phyloP scores from a whole-genome alignment of 2,888 invertebrate genomes.

The Drosophila testacea region DNA sequence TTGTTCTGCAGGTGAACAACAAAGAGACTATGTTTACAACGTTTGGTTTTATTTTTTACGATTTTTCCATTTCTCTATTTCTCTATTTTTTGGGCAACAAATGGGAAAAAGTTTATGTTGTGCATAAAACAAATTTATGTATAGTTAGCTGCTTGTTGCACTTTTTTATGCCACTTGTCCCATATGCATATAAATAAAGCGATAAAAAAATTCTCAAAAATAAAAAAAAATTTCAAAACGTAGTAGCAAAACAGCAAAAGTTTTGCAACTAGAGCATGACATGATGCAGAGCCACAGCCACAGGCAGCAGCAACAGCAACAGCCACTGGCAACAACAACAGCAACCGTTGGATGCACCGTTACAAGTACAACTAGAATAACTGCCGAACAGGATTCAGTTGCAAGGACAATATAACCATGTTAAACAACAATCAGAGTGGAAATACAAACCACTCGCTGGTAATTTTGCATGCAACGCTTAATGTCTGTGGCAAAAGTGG shows the following conservation, averaged over 20 bases:
- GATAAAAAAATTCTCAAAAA: slow-evolving; percentile 50
- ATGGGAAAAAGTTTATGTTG: slow-evolving; percentile 63
- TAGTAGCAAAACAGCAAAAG: slow-evolving; percentile 50
- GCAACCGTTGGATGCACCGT: slow-evolving; percentile 52
- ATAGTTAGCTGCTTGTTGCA: slow-evolving; percentile 57
- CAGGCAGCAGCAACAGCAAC: slow-evolving; percentile 29
- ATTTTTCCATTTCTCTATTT: not conserved
- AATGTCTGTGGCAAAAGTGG: slow-evolving; percentile 79
- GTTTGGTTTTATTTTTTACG: slow-evolving; percentile 21
- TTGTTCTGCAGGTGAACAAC: slow-evolving; percentile 56
- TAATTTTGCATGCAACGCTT: slow-evolving; percentile 83
- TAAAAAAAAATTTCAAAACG: slow-evolving; percentile 31
- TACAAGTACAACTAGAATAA: slow-evolving; percentile 52
- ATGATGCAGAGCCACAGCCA: slow-evolving; percentile 70
- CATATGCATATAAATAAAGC: slow-evolving; percentile 72
- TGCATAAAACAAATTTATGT: slow-evolving; percentile 71
- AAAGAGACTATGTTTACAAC: slow-evolving; percentile 42
- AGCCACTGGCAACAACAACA: slow-evolving; percentile 29
- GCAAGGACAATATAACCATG: slow-evolving; percentile 80
- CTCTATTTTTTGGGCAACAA: slow-evolving; percentile 32
- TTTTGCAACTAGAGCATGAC: slow-evolving; percentile 78
- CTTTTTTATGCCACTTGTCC: slow-evolving; percentile 69
- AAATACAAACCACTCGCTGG: slow-evolving; percentile 80
- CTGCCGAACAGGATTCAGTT: slow-evolving; percentile 70
- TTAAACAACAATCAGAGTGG: slow-evolving; percentile 81